Evolutionary conservation across 2,113 vertebrate genomes (phyloP).

Genomic region (Cyphomyrus plagiostoma): DNA sequence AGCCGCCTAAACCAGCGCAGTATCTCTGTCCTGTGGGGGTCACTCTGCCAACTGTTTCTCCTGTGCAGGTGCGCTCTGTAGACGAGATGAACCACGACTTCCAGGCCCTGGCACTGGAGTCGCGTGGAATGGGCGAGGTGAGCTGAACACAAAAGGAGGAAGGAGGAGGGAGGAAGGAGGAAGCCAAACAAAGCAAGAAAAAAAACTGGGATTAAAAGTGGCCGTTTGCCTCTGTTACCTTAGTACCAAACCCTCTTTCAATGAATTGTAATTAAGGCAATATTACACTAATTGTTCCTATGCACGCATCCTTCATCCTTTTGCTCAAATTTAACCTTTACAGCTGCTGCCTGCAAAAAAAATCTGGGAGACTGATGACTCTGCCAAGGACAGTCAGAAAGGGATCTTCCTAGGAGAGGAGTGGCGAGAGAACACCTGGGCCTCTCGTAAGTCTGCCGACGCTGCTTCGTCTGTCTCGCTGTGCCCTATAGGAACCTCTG

Average conservation of each 20-base stretch:
- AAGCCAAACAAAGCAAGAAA: neutral
- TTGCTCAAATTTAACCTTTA: slow-evolving; percentile 26
- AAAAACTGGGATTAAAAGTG: neutral
- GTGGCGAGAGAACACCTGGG: slow-evolving; percentile 94
- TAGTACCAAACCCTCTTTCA: neutral
- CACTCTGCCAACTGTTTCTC: neutral
- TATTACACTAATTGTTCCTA: neutral
- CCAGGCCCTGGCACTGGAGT: slow-evolving; percentile 97
- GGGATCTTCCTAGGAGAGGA: slow-evolving; percentile 94
- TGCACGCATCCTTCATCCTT: neutral
- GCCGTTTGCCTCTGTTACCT: neutral
- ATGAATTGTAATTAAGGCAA: neutral
- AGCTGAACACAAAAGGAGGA: slow-evolving; percentile 40
- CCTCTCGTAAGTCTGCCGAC: slow-evolving; percentile 77
- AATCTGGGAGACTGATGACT: slow-evolving; percentile 96
- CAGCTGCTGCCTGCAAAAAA: slow-evolving; percentile 97
- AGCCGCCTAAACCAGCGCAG: too few species aligned
- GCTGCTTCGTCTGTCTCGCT: neutral
- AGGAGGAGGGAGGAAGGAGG: too few species aligned
- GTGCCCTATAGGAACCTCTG: neutral
- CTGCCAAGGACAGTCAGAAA: slow-evolving; percentile 96
- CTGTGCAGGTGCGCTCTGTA: slow-evolving; percentile 74
- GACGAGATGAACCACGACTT: slow-evolving; percentile 99
- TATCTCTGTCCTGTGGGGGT: neutral
- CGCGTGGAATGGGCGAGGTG: slow-evolving; percentile 98